phyloP scores from a whole-genome alignment of 2,113 vertebrate species.

The Ophiodon elongatus region DNA sequence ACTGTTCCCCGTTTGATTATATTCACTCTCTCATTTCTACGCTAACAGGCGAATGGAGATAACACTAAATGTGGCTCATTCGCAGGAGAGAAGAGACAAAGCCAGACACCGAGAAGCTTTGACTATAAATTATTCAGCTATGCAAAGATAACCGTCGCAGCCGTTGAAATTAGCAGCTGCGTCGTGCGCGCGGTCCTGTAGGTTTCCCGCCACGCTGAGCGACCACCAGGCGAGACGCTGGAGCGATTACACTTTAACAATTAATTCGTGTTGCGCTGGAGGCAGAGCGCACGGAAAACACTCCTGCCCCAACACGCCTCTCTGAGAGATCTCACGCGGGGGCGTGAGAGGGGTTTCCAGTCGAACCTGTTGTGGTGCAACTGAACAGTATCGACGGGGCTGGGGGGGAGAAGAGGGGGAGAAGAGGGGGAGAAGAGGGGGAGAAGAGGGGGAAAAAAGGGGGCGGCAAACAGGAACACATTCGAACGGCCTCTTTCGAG shows the following conservation, averaged over 20 bases:
- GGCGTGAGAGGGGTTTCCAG: constrained; percentile 60
- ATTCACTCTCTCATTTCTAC: constrained; percentile 32
- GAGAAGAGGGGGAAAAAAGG: constrained; percentile 3
- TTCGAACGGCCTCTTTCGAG: not conserved
- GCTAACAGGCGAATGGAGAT: constrained; percentile 6
- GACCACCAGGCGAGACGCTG: constrained; percentile 39
- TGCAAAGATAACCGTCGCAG: constrained; percentile 9
- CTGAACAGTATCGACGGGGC: constrained; percentile 15
- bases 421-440: not conserved
- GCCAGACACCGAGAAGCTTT: not conserved
- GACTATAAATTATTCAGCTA: constrained; percentile 22
- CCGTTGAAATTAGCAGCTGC: constrained; percentile 15
- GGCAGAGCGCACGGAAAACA: constrained; percentile 48
- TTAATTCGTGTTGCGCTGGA: constrained; percentile 55
- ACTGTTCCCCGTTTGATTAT: constrained; percentile 35
- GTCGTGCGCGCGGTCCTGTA: not conserved
- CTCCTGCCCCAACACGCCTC: constrained; percentile 67
- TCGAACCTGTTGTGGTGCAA: constrained; percentile 69
- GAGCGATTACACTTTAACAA: constrained; percentile 60
- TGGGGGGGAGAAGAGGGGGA: not conserved
- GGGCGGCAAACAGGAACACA: constrained; percentile 29
- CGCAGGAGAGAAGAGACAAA: constrained; percentile 27
- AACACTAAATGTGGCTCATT: constrained; percentile 23
- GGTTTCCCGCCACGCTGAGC: constrained; percentile 5
- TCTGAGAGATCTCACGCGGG: constrained; percentile 39